phyloP scores from a whole-genome alignment of 2,797 vertebrate species.

The Phrynocephalus vlangalii region DNA sequence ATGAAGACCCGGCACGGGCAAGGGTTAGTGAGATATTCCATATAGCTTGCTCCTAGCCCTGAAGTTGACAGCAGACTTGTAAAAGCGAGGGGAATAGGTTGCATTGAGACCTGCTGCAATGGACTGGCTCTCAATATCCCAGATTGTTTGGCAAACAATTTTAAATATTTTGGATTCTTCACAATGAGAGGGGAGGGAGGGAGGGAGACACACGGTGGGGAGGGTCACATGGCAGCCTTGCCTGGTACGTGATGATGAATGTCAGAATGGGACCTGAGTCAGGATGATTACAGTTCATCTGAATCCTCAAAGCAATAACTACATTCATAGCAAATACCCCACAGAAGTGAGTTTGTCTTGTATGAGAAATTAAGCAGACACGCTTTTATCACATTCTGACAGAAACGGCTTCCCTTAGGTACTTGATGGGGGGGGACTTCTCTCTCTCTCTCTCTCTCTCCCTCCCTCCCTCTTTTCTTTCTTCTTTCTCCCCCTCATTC shows the following conservation, averaged over 20 bases:
- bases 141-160: too few relatives aligned
- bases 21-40: too few relatives aligned
- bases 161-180: too few relatives aligned
- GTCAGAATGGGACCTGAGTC: fast-evolving
- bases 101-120: too few relatives aligned
- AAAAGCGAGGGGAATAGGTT: too few relatives aligned
- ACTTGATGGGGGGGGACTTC: not conserved
- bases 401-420: not conserved
- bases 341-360: fast-evolving
- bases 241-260: not conserved
- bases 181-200: too few relatives aligned
- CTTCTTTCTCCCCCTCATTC: not conserved
- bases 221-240: not conserved
- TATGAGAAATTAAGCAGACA: not conserved
- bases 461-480: not conserved
- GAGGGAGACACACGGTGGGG: too few relatives aligned
- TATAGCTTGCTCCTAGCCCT: too few relatives aligned
- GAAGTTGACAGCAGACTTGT: too few relatives aligned
- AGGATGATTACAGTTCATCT: not conserved
- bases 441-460: not conserved
- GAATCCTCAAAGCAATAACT: slow-evolving; percentile 14
- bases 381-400: fast-evolving
- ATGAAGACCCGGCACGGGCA: too few relatives aligned
- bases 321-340: not conserved
- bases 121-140: too few relatives aligned